Evolutionary conservation across 2,113 vertebrate genomes (phyloP).

Genomic region (Stictonetta naevosa): DNA sequence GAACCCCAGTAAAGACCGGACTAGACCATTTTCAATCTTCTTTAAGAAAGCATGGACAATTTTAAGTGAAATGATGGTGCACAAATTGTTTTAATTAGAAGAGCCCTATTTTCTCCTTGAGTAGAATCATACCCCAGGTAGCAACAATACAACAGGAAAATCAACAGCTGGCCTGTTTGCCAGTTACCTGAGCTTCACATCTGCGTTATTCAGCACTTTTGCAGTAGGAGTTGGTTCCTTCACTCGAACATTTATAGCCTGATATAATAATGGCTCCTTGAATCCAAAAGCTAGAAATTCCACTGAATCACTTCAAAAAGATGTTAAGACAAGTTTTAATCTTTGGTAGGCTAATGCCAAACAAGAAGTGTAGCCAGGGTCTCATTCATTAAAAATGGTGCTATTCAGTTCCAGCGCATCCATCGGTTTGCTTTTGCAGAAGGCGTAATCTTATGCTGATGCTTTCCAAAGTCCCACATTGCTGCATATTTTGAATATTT

Average conservation of each 20-base stretch:
- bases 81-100: slow-evolving; percentile 55
- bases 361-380: background rate
- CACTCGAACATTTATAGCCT: background rate
- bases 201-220: slow-evolving; percentile 46
- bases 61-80: slow-evolving; percentile 39
- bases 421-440: background rate
- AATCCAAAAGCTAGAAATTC: slow-evolving; percentile 48
- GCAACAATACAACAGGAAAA: slow-evolving; percentile 39
- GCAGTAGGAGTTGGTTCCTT: background rate
- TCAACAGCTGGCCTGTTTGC: slow-evolving; percentile 27
- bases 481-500: slow-evolving; percentile 35
- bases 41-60: slow-evolving; percentile 39
- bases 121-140: slow-evolving; percentile 28
- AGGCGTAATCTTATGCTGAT: background rate
- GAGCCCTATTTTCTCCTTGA: slow-evolving; percentile 51
- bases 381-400: background rate
- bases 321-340: slow-evolving; percentile 7
- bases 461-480: background rate
- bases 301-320: slow-evolving; percentile 44
- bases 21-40: slow-evolving; percentile 34
- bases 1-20: slow-evolving; percentile 13
- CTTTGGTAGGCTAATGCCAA: slow-evolving; percentile 18
- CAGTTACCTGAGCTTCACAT: background rate
- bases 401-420: background rate
- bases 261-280: slow-evolving; percentile 49